A percentile compares a stretch with the other conserved stretches of the same genome.
These are phyloP conservation scores for Dromas ardeola DNA, from an alignment of 2,113 vertebrate genomes.

Conservation along the genomic window DNA sequence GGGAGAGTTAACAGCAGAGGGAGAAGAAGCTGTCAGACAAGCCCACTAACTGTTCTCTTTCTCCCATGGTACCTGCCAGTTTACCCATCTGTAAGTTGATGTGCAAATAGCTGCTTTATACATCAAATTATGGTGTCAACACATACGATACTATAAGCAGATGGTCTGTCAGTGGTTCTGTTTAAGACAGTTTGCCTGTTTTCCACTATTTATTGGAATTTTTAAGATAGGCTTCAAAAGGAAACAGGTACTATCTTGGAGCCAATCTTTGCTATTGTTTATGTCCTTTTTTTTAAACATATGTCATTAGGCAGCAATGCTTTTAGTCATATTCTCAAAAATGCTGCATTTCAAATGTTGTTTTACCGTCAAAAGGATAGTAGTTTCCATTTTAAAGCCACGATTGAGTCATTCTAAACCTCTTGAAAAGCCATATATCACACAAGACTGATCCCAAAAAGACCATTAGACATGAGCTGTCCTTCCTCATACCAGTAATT, in stretches of 20 bases:
- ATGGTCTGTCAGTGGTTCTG: background rate
- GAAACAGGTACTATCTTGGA: background rate
- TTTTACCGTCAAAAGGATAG: conserved; percentile 24
- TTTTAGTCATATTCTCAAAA: conserved; percentile 11
- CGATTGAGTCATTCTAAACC: conserved; percentile 16
- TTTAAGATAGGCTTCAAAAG: background rate
- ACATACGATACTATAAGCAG: background rate
- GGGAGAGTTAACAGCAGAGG: background rate
- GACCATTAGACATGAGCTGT: conserved; percentile 15
- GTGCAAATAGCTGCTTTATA: conserved; percentile 6
- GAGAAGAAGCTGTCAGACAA: background rate
- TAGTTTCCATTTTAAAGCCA: conserved; percentile 1
- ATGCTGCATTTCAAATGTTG: conserved; percentile 3
- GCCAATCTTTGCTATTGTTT: background rate
- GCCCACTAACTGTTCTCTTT: background rate
- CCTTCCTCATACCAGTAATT: conserved; percentile 39
- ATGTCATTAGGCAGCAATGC: conserved; percentile 17
- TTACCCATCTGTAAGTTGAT: background rate
- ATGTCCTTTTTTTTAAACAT: background rate
- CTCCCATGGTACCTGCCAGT: background rate
- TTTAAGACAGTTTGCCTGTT: background rate
- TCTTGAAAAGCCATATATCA: conserved; percentile 27
- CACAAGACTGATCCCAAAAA: conserved; percentile 47
- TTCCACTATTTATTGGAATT: background rate
- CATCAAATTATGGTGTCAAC: background rate